Evolutionary conservation across 2,797 vertebrate species (phyloP).

Genomic region (Odontamblyopus rebecca): DNA sequence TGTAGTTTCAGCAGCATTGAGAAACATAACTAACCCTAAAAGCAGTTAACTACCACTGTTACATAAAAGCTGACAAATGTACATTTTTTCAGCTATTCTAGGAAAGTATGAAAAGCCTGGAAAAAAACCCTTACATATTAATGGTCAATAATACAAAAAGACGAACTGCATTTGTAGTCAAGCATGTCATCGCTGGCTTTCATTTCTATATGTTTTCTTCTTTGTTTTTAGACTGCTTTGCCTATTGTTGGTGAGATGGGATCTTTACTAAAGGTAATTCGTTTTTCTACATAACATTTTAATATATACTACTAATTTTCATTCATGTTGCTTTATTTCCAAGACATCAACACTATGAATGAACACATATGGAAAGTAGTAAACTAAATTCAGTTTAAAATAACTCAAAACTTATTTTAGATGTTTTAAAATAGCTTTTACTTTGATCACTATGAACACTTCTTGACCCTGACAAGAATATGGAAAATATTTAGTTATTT

Average conservation of each 20-base stretch:
- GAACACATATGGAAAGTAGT: no score
- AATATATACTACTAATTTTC: no score
- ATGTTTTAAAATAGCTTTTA: no score
- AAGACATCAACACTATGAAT: no score
- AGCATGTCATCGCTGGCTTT: background rate
- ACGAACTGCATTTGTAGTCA: background rate
- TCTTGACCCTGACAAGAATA: no score
- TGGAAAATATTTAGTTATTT: no score
- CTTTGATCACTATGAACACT: no score
- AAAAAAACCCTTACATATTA: conserved; percentile 2
- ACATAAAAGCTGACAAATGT: conserved; percentile 33
- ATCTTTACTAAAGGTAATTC: conserved; percentile 88
- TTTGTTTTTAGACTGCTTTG: conserved; percentile 84
- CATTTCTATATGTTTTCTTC: conserved; percentile 3
- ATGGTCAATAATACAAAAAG: background rate
- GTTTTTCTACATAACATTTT: conserved; percentile 9
- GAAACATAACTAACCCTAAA: conserved; percentile 1
- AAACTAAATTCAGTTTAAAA: no score
- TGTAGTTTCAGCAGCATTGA: conserved; percentile 11
- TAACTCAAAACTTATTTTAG: no score
- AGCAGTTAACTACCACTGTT: background rate
- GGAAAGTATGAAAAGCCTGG: conserved; percentile 14
- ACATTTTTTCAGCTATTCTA: conserved; percentile 1
- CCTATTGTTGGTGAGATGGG: conserved; percentile 93
- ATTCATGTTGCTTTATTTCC: no score